Conservation (phyloP, 2,113 vertebrate genomes). For the Charina bottae region DNA sequence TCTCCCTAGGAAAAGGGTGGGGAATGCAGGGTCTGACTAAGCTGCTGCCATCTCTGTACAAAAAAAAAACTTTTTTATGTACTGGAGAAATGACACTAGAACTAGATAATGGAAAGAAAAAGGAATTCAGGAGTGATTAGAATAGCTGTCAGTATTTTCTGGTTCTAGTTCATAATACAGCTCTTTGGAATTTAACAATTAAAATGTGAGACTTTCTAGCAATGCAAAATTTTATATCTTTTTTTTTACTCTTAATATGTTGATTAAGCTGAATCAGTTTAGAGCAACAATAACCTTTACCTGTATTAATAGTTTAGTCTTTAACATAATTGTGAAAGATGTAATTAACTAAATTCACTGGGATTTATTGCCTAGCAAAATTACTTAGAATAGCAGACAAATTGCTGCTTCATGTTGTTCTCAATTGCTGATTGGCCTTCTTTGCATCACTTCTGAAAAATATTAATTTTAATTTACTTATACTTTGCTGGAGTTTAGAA, state of each 20-base stretch:
- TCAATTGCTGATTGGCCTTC: not conserved
- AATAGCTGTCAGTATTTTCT: slow-evolving; percentile 56
- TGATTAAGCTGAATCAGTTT: not conserved
- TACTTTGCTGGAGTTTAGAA: not conserved
- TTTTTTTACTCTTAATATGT: not conserved
- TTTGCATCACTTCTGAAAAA: not conserved
- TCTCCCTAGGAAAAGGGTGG: not conserved
- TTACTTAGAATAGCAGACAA: not conserved
- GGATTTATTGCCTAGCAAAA: not conserved
- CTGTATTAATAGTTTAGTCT: not conserved
- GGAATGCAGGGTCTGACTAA: slow-evolving; percentile 26
- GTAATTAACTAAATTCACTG: not conserved
- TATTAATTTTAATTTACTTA: not conserved
- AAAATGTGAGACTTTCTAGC: slow-evolving; percentile 40
- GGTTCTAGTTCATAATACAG: slow-evolving; percentile 31
- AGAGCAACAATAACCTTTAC: not conserved
- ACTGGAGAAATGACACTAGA: not conserved
- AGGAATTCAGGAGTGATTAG: slow-evolving; percentile 13
- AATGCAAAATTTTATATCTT: slow-evolving; percentile 8
- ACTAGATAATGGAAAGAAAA: not conserved
- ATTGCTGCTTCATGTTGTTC: not conserved
- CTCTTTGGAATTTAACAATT: slow-evolving; percentile 41
- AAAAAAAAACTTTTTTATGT: slow-evolving; percentile 9
- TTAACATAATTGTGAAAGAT: not conserved
- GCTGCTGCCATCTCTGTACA: not conserved